Base-by-base conservation (phyloP, 1,140 invertebrate species). In the Zaprionus tsacasi region DNA sequence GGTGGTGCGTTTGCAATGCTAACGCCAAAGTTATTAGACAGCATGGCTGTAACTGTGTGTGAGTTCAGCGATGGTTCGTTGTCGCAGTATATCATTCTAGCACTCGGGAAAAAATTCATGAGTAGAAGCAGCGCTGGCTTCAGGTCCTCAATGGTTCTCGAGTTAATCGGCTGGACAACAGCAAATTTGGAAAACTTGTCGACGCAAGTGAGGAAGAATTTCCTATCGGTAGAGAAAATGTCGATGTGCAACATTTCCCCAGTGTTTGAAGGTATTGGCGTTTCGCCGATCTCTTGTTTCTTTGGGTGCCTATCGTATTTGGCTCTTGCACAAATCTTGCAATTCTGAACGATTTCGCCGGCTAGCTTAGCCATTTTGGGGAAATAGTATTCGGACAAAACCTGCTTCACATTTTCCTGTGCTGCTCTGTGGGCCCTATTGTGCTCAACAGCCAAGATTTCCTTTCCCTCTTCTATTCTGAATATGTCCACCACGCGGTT, bases 91-190 rank as follows among this genome's bases (percentile, higher is more conserved):
- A 55, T 15, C 11, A 6, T 2, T 38, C 27, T 59, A 6, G 17
- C 65, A 2, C 6, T 13, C 10, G 65, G 55, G 7, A 48, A 67
- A 2, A 67, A 48, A n/a, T 67, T 58, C 40, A 67, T 67, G 6
- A 36, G 27, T 11, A 25, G 43, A 4, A 40, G 30, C 6, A 65
- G 1, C 2, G 61, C 13, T 15, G 33, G 6, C 50, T 50, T 64
- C 6, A 35, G 7, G 7, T 64, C 17, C 35, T 64, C 35, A 27
- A 64, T 64, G 33, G 54, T n/a, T n/a, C n/a, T n/a, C n/a, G n/a
- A n/a, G n/a, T n/a, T n/a, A n/a, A n/a, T n/a, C n/a, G n/a, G n/a
- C 11, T 66, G 52, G 4, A 65, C 35, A 15, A 45, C 15, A 25
- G 25, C 50, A 13, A 60, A 60, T 27, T 60, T 48, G 6, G 40